Evolutionary conservation across 2,113 vertebrate genomes (phyloP), one percentile per base, ranked within the genome.

Genomic region (Columba livia): DNA sequence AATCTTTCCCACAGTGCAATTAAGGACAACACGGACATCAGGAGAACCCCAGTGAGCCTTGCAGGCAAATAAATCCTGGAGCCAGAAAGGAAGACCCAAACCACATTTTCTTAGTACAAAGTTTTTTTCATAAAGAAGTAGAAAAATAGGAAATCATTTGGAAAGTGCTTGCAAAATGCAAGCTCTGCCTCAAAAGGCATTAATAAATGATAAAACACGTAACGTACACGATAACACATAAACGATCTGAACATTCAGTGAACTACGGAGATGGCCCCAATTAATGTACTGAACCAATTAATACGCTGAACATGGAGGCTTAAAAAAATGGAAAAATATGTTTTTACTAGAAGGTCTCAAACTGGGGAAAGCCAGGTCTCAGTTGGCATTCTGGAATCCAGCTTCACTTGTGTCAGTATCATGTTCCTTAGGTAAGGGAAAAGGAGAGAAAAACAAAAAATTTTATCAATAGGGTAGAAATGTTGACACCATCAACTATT

Each of bases 331-430:
- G 32, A 38, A 54, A 64, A 81, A 64, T 25, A 23, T 8, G 15
- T 28, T 83, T 89, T 79, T 23, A 61, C 47, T 65, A 53, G 34
- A 77, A 66, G 61, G 40, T 69, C 32, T 78, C 86, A 66, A 83
- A 74, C 28, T 31, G 36, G 14, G 20, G 34, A 85, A 91, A 81
- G 58, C 25, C 24, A 73, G 23, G n/a, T 72, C 48, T 97, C 97
- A 97, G 93, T 86, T 97, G 81, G 85, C 79, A 17, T 50, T 97
- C 91, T 97, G 97, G 93, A 98, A 98, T 66, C 44, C 97, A 58
- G 96, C 89, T 88, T 99, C 99, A 18, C 97, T 97, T 42, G 98
- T 97, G 91, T 99, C 99, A 8, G 98, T 77, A 31, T 99, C 98
- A 0, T 98, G 99, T 48, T 99, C 99, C 99, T 99, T 72, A 73